Evolutionary conservation across 2,113 vertebrate genomes (phyloP).

Genomic region (Formicarius rufipectus): DNA sequence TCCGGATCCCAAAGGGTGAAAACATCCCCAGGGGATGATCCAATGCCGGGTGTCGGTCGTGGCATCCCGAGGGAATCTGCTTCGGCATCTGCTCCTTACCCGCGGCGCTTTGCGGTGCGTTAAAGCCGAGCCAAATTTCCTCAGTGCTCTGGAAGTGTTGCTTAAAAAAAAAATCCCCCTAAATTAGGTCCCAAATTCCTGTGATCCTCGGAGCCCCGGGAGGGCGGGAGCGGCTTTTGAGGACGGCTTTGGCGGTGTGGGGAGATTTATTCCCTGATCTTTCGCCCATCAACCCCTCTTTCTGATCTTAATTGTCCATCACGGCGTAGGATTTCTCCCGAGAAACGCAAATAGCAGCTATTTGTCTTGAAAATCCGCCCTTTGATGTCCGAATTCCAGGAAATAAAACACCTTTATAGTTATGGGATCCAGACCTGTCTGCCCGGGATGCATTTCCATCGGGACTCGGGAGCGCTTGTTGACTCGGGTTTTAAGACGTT

Average conservation of each 20-base stretch:
- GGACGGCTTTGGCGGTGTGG: slow-evolving; percentile 45
- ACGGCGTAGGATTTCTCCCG: slow-evolving; percentile 46
- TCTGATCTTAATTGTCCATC: slow-evolving; percentile 60
- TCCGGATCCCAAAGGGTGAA: not conserved
- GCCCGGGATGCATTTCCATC: slow-evolving; percentile 28
- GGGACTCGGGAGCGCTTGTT: not conserved
- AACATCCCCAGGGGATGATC: not conserved
- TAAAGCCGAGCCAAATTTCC: slow-evolving; percentile 25
- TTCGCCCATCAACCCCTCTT: slow-evolving; percentile 5
- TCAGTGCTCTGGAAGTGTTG: slow-evolving; percentile 5
- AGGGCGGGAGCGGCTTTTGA: slow-evolving; percentile 25
- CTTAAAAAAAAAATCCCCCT: slow-evolving; percentile 1
- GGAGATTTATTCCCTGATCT: slow-evolving; percentile 55
- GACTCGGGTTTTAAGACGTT: not conserved
- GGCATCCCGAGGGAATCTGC: not conserved
- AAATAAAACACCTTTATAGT: slow-evolving; percentile 80
- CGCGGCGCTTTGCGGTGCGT: not conserved
- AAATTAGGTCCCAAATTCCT: slow-evolving; percentile 60
- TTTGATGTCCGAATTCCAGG: slow-evolving; percentile 78
- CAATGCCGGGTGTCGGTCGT: not conserved
- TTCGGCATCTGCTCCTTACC: not conserved
- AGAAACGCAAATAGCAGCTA: slow-evolving; percentile 73
- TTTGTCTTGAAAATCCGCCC: slow-evolving; percentile 61
- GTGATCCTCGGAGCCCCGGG: slow-evolving; percentile 2
- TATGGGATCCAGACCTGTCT: slow-evolving; percentile 70